Evolutionary conservation across 2,888 invertebrate species (phyloP).

Genomic region (Adineta ricciae): DNA sequence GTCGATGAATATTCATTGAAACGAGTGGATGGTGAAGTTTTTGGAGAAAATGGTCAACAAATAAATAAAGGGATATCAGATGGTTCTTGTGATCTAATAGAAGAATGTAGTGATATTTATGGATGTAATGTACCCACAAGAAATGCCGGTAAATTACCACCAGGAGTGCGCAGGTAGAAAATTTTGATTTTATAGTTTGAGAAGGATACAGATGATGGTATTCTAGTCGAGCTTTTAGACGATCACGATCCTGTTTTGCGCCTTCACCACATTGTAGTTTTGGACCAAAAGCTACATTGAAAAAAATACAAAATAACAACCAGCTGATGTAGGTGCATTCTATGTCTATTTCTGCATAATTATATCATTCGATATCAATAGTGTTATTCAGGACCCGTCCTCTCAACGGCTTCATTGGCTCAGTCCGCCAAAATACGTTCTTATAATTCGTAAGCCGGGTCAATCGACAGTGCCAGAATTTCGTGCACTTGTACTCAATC

Average conservation of each 20-base stretch:
- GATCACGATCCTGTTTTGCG: background rate
- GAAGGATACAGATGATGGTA: no score
- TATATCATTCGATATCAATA: no score
- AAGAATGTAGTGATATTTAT: background rate
- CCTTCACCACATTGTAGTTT: conserved; percentile 10
- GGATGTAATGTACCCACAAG: background rate
- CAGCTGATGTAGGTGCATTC: background rate
- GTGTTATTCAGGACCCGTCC: conserved; percentile 4
- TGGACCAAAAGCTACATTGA: background rate
- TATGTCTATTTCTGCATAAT: background rate
- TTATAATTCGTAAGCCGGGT: background rate
- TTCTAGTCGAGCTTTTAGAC: background rate
- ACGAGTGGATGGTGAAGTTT: background rate
- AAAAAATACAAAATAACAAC: background rate
- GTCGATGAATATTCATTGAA: background rate
- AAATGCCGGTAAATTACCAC: background rate
- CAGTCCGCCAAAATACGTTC: background rate
- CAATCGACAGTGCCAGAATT: background rate
- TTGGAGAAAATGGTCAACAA: background rate
- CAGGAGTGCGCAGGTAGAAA: background rate
- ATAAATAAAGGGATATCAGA: background rate
- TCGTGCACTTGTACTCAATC: background rate
- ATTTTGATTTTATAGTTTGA: background rate
- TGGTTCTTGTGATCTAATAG: background rate
- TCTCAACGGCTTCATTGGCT: background rate